Evolutionary conservation across 1,140 invertebrate genomes (phyloP).

Genomic region (Anastrepha obliqua): DNA sequence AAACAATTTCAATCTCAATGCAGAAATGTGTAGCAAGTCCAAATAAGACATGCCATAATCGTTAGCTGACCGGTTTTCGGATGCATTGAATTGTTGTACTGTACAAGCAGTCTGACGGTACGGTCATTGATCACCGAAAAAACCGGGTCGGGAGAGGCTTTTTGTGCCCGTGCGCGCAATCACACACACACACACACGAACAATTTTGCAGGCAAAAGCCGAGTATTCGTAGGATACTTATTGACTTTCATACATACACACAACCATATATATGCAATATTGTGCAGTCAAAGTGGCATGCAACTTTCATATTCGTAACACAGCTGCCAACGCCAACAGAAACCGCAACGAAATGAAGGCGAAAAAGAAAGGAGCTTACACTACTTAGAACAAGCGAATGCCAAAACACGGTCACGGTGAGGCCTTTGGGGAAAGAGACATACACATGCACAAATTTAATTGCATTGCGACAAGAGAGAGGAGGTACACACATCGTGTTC

Average conservation of each 20-base stretch:
- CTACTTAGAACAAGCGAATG: conserved; percentile 26
- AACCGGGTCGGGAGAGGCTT: not conserved
- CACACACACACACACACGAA: not conserved
- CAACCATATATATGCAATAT: conserved; percentile 3
- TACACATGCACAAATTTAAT: not conserved
- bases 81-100: not conserved
- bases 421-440: not conserved
- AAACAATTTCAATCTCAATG: not conserved
- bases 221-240: not conserved
- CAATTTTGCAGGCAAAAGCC: not conserved
- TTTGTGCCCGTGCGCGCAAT: not conserved
- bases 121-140: conserved; percentile 23
- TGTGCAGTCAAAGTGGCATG: not conserved
- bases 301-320: conserved; percentile 25
- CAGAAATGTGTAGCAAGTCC: not conserved
- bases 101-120: not conserved
- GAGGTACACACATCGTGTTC: not conserved
- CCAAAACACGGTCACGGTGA: conserved; percentile 7
- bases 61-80: not conserved
- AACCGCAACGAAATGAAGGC: not conserved
- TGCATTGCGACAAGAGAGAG: not conserved
- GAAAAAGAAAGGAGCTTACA: conserved; percentile 40
- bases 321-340: not conserved
- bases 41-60: not conserved
- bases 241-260: not conserved